Evolutionary conservation across 2,113 vertebrate genomes (phyloP).

Genomic region (Microtus montanus): DNA sequence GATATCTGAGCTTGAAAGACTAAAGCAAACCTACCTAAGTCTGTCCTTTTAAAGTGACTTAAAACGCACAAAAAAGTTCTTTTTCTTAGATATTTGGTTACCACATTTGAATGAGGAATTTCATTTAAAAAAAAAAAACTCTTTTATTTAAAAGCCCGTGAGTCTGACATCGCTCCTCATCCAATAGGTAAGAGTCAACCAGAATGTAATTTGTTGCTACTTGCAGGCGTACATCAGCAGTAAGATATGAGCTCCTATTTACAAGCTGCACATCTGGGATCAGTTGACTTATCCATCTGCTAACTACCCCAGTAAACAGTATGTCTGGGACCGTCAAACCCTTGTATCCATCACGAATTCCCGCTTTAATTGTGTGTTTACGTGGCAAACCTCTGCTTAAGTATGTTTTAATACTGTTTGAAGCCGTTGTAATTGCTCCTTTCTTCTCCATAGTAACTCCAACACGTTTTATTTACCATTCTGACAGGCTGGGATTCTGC

Average conservation of each 20-base stretch:
- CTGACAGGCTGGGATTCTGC: slow-evolving; percentile 64
- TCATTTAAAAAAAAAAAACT: slow-evolving; percentile 55
- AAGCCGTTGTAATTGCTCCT: slow-evolving; percentile 85
- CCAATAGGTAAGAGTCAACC: slow-evolving; percentile 85
- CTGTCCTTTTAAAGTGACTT: slow-evolving; percentile 56
- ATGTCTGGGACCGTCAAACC: slow-evolving; percentile 80
- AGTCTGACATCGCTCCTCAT: slow-evolving; percentile 77
- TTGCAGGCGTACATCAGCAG: slow-evolving; percentile 86
- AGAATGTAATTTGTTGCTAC: slow-evolving; percentile 86
- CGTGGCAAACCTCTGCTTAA: slow-evolving; percentile 85
- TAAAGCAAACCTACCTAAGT: slow-evolving; percentile 45
- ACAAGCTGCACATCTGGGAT: slow-evolving; percentile 89
- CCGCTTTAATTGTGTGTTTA: slow-evolving; percentile 89
- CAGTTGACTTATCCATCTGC: slow-evolving; percentile 90
- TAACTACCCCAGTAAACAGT: slow-evolving; percentile 88
- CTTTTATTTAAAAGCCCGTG: slow-evolving; percentile 61
- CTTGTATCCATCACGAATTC: slow-evolving; percentile 88
- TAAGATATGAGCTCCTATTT: slow-evolving; percentile 88
- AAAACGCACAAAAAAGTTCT: slow-evolving; percentile 17
- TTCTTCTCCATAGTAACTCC: slow-evolving; percentile 85
- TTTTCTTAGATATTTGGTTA: slow-evolving; percentile 73
- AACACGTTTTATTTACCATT: slow-evolving; percentile 74
- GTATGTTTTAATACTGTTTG: slow-evolving; percentile 85
- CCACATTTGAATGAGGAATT: slow-evolving; percentile 65
- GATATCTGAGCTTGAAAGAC: slow-evolving; percentile 43